A percentile compares a stretch with the other conserved stretches of the same genome.
Conservation (phyloP, 2,888 invertebrate species). For the Panopea generosa region DNA sequence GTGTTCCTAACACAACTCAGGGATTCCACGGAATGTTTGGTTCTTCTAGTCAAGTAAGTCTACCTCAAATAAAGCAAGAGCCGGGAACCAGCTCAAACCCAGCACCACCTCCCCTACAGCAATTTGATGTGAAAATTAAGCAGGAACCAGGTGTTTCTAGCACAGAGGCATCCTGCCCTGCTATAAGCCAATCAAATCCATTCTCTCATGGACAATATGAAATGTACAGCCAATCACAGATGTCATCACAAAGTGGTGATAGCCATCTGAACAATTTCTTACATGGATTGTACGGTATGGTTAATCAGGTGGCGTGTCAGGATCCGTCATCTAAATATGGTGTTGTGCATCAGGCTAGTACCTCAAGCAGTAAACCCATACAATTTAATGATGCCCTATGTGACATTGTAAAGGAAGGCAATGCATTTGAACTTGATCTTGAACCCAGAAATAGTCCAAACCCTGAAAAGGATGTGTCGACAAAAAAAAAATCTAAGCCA, state of each 20-base stretch:
- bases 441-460: neutral
- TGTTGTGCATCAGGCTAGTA: slow-evolving; percentile 34
- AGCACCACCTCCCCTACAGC: neutral
- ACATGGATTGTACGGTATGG: slow-evolving; percentile 57
- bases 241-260: slow-evolving; percentile 18
- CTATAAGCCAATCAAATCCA: neutral
- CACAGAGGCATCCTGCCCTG: neutral
- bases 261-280: slow-evolving; percentile 40
- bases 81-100: neutral
- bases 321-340: slow-evolving; percentile 37
- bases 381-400: slow-evolving; percentile 62
- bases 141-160: slow-evolving; percentile 43
- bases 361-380: slow-evolving; percentile 31
- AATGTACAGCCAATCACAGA: slow-evolving; percentile 33
- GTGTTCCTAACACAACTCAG: slow-evolving; percentile 20
- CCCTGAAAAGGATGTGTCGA: neutral
- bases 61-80: slow-evolving; percentile 28
- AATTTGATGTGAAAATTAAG: slow-evolving; percentile 29
- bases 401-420: slow-evolving; percentile 51
- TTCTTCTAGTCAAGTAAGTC: slow-evolving; percentile 11
- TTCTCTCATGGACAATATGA: slow-evolving; percentile 27
- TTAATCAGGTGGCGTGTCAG: slow-evolving; percentile 46
- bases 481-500: slow-evolving; percentile 26
- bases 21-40: slow-evolving; percentile 16
- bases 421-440: slow-evolving; percentile 17